phyloP scores from a whole-genome alignment of 2,113 vertebrate genomes.

The Prionailurus viverrinus region DNA sequence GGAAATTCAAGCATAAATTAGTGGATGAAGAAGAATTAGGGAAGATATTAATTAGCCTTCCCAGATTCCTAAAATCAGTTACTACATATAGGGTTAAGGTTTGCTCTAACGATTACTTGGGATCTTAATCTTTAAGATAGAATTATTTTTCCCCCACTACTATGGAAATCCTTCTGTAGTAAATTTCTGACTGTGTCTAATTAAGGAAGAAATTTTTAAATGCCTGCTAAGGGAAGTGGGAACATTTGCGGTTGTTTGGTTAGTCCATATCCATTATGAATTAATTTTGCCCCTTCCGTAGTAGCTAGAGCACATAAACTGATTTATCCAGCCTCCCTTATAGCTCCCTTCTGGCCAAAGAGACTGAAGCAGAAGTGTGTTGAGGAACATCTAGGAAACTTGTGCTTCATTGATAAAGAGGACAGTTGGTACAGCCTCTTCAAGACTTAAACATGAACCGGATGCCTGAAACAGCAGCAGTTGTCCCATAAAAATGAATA shows the following conservation, averaged over 20 bases:
- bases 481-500: background rate
- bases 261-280: background rate
- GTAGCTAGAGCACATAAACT: background rate
- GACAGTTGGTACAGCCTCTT: background rate
- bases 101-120: background rate
- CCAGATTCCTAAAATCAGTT: background rate
- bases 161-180: background rate
- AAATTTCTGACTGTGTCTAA: background rate
- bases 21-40: background rate
- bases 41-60: background rate
- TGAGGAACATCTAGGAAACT: background rate
- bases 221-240: too few species aligned
- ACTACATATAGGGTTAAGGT: background rate
- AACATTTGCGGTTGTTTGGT: background rate
- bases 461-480: background rate
- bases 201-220: background rate
- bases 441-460: background rate
- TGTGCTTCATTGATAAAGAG: background rate
- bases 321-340: background rate
- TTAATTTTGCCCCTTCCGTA: background rate
- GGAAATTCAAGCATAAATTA: background rate
- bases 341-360: background rate
- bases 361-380: background rate
- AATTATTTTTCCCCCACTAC: background rate
- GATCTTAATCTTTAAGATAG: background rate